Evolutionary conservation across 2,113 vertebrate species (phyloP).

Genomic region (Saiga tatarica): DNA sequence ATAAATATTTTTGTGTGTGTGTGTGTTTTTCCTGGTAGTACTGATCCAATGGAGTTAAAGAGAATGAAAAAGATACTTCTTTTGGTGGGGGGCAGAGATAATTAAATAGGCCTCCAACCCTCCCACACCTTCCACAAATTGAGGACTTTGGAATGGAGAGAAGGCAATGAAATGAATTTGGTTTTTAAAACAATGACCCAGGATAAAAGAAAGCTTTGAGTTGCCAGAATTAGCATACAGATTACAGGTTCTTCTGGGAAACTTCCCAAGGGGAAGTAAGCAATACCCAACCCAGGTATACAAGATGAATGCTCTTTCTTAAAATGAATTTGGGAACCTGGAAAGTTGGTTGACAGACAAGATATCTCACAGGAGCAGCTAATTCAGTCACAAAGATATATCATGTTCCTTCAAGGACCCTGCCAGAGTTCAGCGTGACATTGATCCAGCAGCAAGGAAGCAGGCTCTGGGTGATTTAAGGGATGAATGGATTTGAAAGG

Average conservation of each 20-base stretch:
- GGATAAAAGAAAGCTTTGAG: not conserved
- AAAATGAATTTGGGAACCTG: slow-evolving; percentile 24
- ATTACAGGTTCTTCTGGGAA: not conserved
- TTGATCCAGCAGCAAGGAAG: slow-evolving; percentile 15
- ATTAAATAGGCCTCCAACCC: not conserved
- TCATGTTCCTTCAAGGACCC: slow-evolving; percentile 54
- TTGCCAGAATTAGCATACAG: not conserved
- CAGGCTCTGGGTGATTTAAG: slow-evolving; percentile 47
- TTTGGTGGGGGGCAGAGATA: not conserved
- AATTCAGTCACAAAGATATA: slow-evolving; percentile 62
- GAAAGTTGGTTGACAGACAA: slow-evolving; percentile 48
- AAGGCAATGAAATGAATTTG: not conserved
- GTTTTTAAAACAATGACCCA: not conserved
- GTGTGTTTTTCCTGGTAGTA: not conserved
- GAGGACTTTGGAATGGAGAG: not conserved
- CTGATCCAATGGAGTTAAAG: not conserved
- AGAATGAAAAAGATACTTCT: not conserved
- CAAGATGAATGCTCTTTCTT: not conserved
- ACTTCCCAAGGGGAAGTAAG: not conserved
- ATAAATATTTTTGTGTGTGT: not conserved
- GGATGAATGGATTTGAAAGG: slow-evolving; percentile 63
- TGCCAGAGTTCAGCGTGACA: slow-evolving; percentile 52
- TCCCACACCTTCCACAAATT: rapidly evolving
- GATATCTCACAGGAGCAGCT: slow-evolving; percentile 29
- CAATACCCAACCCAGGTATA: not conserved